Evolutionary conservation across 2,797 vertebrate species (phyloP), one percentile per base, ranked within the genome.

Genomic region (Labeo calbasu): DNA sequence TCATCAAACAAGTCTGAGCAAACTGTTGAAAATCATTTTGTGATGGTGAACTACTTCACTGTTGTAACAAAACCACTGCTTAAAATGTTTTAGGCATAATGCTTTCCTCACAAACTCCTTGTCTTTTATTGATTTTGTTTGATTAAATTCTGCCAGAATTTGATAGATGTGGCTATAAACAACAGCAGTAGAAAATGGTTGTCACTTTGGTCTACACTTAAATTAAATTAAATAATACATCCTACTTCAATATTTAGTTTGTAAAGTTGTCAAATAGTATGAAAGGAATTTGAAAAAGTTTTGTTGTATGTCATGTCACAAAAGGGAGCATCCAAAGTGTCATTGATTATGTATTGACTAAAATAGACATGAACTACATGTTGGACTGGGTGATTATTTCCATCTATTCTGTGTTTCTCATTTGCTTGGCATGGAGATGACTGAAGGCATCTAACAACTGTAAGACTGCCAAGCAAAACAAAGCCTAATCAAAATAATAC

Each of bases 401-500:
- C 19, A 11, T 40, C 9, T 11, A 32, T 51, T 51, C 15, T 12
- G 23, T 28, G 15, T 32, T 51, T 75, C 19, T n/a, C 17, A 57
- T 75, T 57, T 55, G 5, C 28, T 40, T 55, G 28, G 28, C 19
- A 2, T 53, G 19, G 3, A n/a, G 19, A 75, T 40, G 72, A 6
- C 17, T n/a, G 19, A 55, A 75, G 19, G 72, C 19, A 14, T 36
- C 28, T 14, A n/a, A 55, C 11, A 55, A 36, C 19, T 55, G 11
- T 40, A n/a, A 75, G 23, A 12, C 14, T 36, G 5, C 72, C 72
- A 75, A 55, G 5, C 19, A 75, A 75, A 75, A 75, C 72, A 55
- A n/a, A 55, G 12, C 4, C 15, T 72, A 51, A 72, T 23, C 71
- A 28, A n/a, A 55, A 55, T 75, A 73, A 76, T 23, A 6, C 13